These are phyloP conservation scores for Drosophila fuyamai DNA, from an alignment of 1,140 invertebrate species.

Conservation along the genomic window DNA sequence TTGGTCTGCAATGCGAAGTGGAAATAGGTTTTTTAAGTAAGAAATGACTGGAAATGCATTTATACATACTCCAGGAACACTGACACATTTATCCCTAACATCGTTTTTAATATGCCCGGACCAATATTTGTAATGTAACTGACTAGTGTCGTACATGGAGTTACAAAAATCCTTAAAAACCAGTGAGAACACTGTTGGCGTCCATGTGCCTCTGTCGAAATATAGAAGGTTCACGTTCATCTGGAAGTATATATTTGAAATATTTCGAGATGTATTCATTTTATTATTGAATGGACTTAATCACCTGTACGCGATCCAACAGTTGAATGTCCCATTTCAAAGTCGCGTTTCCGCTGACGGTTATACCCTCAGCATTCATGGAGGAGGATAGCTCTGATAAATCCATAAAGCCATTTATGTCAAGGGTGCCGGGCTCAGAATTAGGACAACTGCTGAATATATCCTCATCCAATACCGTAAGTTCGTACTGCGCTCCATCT, in stretches of 20 bases:
- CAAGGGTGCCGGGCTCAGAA: conserved; percentile 3
- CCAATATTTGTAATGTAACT: conserved; percentile 27
- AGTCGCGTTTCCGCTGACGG: background rate
- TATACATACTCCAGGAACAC: conserved; percentile 29
- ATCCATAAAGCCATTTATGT: background rate
- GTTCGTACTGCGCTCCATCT: background rate
- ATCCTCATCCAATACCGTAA: background rate
- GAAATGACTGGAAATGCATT: too few species aligned
- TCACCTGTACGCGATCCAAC: conserved; percentile 13
- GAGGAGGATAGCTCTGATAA: background rate
- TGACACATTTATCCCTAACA: conserved; percentile 16
- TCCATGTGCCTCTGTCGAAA: conserved; percentile 11
- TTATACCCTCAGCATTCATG: background rate
- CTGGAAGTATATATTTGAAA: background rate
- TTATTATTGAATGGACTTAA: too few species aligned
- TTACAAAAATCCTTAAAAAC: conserved; percentile 3
- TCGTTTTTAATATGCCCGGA: conserved; percentile 16
- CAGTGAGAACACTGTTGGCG: conserved; percentile 4
- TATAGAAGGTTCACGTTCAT: background rate
- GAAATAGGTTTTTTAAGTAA: background rate
- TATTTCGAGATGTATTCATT: too few species aligned
- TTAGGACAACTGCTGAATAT: conserved; percentile 8
- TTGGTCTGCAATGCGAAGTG: conserved; percentile 3
- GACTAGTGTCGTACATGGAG: conserved; percentile 18
- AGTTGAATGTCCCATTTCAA: conserved; percentile 12